A percentile compares a stretch with the other conserved stretches of the same genome.
Evolutionary conservation across 2,888 invertebrate species (phyloP).

Genomic region (Mythimna albipuncta): DNA sequence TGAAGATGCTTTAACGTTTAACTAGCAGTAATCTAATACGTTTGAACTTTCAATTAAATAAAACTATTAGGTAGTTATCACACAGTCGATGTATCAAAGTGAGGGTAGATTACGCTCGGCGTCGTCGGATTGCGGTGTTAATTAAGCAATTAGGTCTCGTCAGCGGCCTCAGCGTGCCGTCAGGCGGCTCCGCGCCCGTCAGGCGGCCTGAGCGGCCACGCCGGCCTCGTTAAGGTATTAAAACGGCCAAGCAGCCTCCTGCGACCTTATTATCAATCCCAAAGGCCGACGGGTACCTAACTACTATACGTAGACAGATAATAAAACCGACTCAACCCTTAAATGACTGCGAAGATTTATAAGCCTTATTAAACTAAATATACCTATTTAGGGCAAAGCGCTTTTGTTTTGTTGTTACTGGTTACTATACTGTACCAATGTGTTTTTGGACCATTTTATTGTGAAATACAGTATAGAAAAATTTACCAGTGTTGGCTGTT

Average conservation of each 20-base stretch:
- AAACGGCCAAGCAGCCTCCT: conserved; percentile 63
- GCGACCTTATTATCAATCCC: conserved; percentile 69
- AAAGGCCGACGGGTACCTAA: conserved; percentile 45
- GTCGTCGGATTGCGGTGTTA: conserved; percentile 77
- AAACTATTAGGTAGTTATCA: conserved; percentile 63
- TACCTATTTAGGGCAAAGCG: conserved; percentile 8
- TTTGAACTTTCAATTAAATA: conserved; percentile 65
- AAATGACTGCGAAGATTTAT: conserved; percentile 36
- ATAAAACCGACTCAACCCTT: conserved; percentile 36
- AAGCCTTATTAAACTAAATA: neutral
- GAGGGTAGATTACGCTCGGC: conserved; percentile 60
- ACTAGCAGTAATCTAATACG: conserved; percentile 17
- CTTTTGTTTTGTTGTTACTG: neutral
- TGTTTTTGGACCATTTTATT: conserved; percentile 4
- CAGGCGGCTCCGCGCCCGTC: conserved; percentile 61
- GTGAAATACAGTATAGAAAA: neutral
- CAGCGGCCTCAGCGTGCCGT: conserved; percentile 67
- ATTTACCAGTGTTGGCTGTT: conserved; percentile 10
- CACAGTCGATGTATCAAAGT: conserved; percentile 60
- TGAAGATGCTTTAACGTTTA: conserved; percentile 5
- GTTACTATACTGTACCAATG: neutral
- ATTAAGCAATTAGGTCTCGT: conserved; percentile 82
- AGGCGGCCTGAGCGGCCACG: conserved; percentile 57
- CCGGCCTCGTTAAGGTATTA: conserved; percentile 78
- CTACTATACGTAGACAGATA: conserved; percentile 33